phyloP scores from a whole-genome alignment of 2,888 invertebrate genomes.

The Linnaemya tessellans region DNA sequence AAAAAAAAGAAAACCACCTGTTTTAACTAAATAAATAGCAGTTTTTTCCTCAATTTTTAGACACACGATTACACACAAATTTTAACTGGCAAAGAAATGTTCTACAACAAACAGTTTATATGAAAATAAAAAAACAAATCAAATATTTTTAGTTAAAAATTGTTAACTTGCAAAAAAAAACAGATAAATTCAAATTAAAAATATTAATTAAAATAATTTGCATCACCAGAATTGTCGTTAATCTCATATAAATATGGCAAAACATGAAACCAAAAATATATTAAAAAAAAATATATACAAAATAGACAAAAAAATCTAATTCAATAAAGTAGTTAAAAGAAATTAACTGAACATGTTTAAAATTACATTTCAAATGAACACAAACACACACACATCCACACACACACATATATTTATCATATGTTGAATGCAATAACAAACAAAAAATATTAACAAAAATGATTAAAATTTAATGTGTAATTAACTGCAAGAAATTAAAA shows the following conservation, averaged over 20 bases:
- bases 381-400: slow-evolving; percentile 30
- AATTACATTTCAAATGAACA: slow-evolving; percentile 27
- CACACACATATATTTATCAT: slow-evolving; percentile 36
- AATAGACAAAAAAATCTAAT: slow-evolving; percentile 16
- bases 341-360: slow-evolving; percentile 62
- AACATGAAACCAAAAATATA: not conserved
- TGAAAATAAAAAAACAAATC: slow-evolving; percentile 3
- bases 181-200: slow-evolving; percentile 11
- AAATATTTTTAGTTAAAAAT: slow-evolving; percentile 44
- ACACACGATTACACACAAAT: not conserved
- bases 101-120: slow-evolving; percentile 24
- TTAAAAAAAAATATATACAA: slow-evolving; percentile 3
- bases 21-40: not conserved
- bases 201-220: slow-evolving; percentile 40
- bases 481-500: slow-evolving; percentile 56
- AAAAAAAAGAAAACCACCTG: slow-evolving; percentile 30
- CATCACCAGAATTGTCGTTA: slow-evolving; percentile 54
- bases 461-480: slow-evolving; percentile 67
- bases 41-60: not conserved
- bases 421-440: slow-evolving; percentile 34
- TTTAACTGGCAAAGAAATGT: slow-evolving; percentile 10
- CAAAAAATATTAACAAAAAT: slow-evolving; percentile 29
- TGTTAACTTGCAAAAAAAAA: slow-evolving; percentile 53
- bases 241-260: slow-evolving; percentile 33
- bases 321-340: slow-evolving; percentile 9